phyloP scores from a whole-genome alignment of 2,888 invertebrate genomes.

The Andrena hattorfiana region DNA sequence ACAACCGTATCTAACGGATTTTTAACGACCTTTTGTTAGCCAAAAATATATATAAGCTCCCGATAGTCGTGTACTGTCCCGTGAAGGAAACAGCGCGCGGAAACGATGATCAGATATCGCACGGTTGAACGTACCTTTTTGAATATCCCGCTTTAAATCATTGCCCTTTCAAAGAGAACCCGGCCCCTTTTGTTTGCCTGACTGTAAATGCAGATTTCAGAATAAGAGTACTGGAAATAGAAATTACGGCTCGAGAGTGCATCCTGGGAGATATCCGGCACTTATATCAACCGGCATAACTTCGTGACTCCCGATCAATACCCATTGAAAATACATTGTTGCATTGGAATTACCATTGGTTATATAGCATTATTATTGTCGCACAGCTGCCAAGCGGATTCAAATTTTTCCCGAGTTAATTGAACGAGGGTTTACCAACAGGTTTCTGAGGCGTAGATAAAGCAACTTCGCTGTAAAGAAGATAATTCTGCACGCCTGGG shows the following conservation, averaged over 20 bases:
- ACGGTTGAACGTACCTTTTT: conserved; percentile 58
- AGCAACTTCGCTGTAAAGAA: not conserved
- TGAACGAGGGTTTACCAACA: too few species aligned
- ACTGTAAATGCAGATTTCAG: conserved; percentile 18
- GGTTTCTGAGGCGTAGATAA: too few species aligned
- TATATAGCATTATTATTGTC: not conserved
- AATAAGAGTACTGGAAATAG: conserved; percentile 37
- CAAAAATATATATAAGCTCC: conserved; percentile 72
- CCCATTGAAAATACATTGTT: not conserved
- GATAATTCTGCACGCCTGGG: not conserved
- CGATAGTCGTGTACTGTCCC: conserved; percentile 67
- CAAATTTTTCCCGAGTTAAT: too few species aligned
- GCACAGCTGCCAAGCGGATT: too few species aligned
- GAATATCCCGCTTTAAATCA: conserved; percentile 60
- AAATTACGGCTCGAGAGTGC: conserved; percentile 30
- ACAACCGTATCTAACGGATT: conserved; percentile 84
- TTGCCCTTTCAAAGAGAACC: conserved; percentile 53
- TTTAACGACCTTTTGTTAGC: conserved; percentile 84
- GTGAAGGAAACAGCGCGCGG: conserved; percentile 68
- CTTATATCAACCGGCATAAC: not conserved
- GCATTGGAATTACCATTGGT: not conserved
- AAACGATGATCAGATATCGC: conserved; percentile 70
- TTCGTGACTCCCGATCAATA: conserved; percentile 12
- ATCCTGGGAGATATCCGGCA: conserved; percentile 5
- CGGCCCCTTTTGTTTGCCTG: conserved; percentile 27